Evolutionary conservation across 2,888 invertebrate genomes (phyloP), one percentile per base, ranked within the genome.

Genomic region (Amphipyra berbera): DNA sequence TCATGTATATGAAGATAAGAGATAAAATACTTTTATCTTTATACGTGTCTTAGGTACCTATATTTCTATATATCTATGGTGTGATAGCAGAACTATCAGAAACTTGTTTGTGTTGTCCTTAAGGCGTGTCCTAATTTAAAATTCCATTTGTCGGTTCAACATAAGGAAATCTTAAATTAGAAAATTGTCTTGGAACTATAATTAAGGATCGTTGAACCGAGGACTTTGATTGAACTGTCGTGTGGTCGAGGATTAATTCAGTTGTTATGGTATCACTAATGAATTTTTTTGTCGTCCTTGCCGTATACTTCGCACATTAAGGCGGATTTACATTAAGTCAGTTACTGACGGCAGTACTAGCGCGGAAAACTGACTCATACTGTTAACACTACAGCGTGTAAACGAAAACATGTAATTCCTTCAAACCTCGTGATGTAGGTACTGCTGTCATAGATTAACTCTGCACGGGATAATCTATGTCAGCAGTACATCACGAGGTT

Each of bases 121-220:
- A 50, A 70, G 65, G 68, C 59, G 73, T 68, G 64, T 65, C 53
- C 54, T 76, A 53, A 73, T 69, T 63, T 69, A 56, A 63, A 67
- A 69, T 68, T 71, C 47, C 46, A 62, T 73, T 65, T 62, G 64
- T 66, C 61, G 61, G 70, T 66, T 66, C 52, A 62, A 58, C 66
- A 69, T 45, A 66, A 72, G 67, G 62, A 72, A 58, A 68, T 72
- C 52, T 64, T 68, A 62, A 78, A 73, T 73, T 76, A 70, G 76
- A 73, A 73, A 78, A 75, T 69, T 65, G 73, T 77, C 74, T 73
- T 70, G 55, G 63, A 69, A 73, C 68, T 71, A 60, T 78, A 73
- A 78, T 78, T 73, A 73, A 54, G 68, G 77, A 78, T 76, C 79
- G 63, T 68, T 78, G 78, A 79, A 76, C 76, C 58, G 71, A 46